Evolutionary conservation across 2,888 invertebrate genomes (phyloP), one percentile per base, ranked within the genome.

Genomic region (Alloplasta piceator): DNA sequence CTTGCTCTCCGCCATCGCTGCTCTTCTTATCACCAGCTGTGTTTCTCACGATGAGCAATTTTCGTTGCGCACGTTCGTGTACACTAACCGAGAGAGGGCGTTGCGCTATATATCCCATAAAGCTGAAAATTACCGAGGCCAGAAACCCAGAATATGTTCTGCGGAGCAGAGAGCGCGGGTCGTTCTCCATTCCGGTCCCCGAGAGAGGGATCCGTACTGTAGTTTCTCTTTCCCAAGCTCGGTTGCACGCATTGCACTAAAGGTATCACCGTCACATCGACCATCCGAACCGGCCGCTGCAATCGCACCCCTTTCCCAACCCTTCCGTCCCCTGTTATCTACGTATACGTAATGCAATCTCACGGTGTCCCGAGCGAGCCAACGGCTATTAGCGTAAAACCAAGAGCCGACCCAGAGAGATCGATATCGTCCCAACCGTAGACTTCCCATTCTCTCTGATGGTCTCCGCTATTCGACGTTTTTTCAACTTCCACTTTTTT

Each of bases 381-480:
- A 74, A 82, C 82, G 78, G 85, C 84, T 86, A 87, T 87, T 87
- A 86, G 70, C 86, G 84, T 87, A 85, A 87, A 87, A 85, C 83
- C 83, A 80, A 81, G 83, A 83, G 85, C 78, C 70, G 5, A 75
- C 46, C 64, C 26, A 58, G 70, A 73, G 80, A 79, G 83, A 87
- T 86, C 86, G 86, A 86, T 86, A 84, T 85, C 84, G 66, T 71
- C 72, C 82, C 80, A 61, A 82, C 82, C 80, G 58, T 72, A 61
- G 52, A 26, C 26, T 26, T 26, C 26, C 26, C 26, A 26, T 26
- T 26, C 26, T 26, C 26, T 26, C 26, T 26, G 26, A 26, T 26
- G 3, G 26, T 26, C 26, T 26, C 26, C 26, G 3, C 3, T 26
- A 26, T 26, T 26, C 26, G 26, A 26, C 3, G 1, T 26, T 26